phyloP scores from a whole-genome alignment of 1,140 invertebrate species.

The Calliphora vicina region DNA sequence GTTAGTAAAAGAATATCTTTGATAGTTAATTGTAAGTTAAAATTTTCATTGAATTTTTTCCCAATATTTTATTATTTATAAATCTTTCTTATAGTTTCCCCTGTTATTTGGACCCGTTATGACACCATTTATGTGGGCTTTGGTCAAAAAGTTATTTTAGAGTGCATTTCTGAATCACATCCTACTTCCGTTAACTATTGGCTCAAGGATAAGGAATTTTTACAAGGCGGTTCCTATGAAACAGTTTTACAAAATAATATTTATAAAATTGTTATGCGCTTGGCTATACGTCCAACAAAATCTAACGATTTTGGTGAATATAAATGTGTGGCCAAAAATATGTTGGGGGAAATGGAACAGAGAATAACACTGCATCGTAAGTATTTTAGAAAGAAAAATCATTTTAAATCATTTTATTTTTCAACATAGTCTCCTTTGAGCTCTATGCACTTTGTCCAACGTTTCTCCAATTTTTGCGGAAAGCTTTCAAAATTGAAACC shows the following conservation, averaged over 20 bases:
- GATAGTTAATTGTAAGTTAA: constrained; percentile 77
- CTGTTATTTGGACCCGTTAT: constrained; percentile 68
- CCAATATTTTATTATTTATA: background rate
- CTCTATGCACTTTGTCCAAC: too few species aligned
- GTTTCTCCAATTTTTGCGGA: too few species aligned
- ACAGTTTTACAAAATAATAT: constrained; percentile 67
- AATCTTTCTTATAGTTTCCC: constrained; percentile 66
- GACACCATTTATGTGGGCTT: constrained; percentile 68
- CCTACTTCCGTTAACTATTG: constrained; percentile 69
- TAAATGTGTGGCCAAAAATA: constrained; percentile 70
- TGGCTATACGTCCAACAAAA: constrained; percentile 66
- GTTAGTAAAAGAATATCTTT: constrained; percentile 80
- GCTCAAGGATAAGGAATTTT: constrained; percentile 62
- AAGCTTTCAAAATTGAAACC: too few species aligned
- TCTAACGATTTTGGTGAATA: constrained; percentile 69
- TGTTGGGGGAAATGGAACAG: constrained; percentile 68
- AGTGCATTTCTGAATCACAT: constrained; percentile 68
- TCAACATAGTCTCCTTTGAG: too few species aligned
- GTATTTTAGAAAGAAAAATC: constrained; percentile 4
- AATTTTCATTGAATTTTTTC: background rate
- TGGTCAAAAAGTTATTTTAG: constrained; percentile 68
- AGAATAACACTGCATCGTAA: constrained; percentile 69
- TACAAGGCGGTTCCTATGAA: constrained; percentile 68
- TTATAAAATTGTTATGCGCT: constrained; percentile 69
- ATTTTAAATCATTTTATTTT: background rate